Conservation (phyloP, 2,113 vertebrate species). For the Lipotes vexillifer region DNA sequence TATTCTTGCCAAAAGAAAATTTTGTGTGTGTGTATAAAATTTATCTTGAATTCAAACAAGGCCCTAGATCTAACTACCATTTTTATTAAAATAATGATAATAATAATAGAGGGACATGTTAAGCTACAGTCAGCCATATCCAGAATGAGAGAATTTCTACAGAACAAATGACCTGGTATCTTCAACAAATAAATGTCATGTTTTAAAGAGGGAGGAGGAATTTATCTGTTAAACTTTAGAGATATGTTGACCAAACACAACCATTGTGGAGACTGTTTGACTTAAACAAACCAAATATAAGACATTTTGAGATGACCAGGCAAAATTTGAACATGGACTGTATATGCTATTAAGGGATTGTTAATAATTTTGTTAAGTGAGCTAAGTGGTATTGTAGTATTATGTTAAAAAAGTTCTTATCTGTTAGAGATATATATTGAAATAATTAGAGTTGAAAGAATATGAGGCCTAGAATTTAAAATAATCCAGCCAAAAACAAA, state of each 20-base stretch:
- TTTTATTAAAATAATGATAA: not conserved
- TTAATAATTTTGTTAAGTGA: not conserved
- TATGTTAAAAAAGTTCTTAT: not conserved
- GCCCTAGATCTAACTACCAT: not conserved
- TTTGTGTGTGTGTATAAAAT: not conserved
- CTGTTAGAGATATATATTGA: not conserved
- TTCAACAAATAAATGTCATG: not conserved
- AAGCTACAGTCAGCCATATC: not conserved
- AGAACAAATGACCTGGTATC: not conserved
- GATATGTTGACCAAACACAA: not conserved
- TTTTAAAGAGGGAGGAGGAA: not conserved
- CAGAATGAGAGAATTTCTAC: not conserved
- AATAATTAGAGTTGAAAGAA: slow-evolving; percentile 26
- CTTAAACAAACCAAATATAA: not conserved
- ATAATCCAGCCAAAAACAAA: not conserved
- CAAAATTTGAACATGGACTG: not conserved
- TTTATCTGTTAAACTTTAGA: not conserved
- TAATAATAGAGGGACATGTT: not conserved
- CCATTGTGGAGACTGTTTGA: not conserved
- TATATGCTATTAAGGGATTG: not conserved
- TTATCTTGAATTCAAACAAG: not conserved
- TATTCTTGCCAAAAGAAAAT: slow-evolving; percentile 15
- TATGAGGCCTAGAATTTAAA: not conserved
- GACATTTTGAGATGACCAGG: not conserved
- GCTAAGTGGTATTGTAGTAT: not conserved